Evolutionary conservation across 2,113 vertebrate genomes (phyloP).

Genomic region (Silurus meridionalis): DNA sequence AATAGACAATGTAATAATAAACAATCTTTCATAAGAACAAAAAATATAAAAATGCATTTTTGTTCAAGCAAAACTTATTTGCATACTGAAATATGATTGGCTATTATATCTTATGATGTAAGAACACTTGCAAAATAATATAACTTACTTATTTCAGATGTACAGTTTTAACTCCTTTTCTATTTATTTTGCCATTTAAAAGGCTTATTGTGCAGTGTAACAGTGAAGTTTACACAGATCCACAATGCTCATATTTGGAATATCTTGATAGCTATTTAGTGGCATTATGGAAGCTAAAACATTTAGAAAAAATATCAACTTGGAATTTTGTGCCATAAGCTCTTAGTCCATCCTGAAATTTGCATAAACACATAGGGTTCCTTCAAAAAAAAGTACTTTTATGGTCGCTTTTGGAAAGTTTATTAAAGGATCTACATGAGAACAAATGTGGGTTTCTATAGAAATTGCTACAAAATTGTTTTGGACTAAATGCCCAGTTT

Average conservation of each 20-base stretch:
- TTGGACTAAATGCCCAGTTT: no score
- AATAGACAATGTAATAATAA: neutral
- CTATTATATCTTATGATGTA: neutral
- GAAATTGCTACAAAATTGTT: neutral
- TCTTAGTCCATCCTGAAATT: neutral
- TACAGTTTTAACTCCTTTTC: neutral
- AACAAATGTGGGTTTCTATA: neutral
- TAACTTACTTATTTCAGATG: neutral
- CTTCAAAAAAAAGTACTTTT: neutral
- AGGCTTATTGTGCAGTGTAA: neutral
- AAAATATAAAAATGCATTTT: neutral
- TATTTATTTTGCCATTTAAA: neutral
- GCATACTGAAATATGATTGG: neutral
- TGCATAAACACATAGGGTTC: neutral
- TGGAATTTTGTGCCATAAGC: no score
- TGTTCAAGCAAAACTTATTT: neutral
- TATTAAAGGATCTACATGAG: neutral
- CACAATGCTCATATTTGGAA: neutral
- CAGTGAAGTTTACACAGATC: neutral
- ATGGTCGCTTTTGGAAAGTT: no score
- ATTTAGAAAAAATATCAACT: no score
- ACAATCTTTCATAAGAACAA: no score
- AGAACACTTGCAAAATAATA: neutral
- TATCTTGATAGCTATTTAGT: neutral
- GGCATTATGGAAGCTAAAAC: neutral